Base-by-base conservation (phyloP, 2,113 vertebrate species). In the Gopherus flavomarginatus region DNA sequence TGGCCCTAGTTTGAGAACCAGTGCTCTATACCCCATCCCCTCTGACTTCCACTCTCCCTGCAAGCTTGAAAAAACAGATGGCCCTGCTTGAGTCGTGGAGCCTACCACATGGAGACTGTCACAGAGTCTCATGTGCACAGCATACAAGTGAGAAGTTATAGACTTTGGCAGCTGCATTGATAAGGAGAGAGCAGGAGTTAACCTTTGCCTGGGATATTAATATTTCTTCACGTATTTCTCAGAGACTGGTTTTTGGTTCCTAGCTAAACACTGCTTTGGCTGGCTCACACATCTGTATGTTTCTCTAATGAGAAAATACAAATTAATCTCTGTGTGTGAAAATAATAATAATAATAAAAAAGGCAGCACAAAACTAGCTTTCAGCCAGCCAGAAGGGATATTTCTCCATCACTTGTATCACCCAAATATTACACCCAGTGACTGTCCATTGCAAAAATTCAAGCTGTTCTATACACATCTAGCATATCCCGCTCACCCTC, bases 191-290 rank as follows among this genome's bases (percentile, higher is more conserved):
- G 50, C 65, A 93, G 79, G 31, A 42, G 83, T 94, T 96, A 95
- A 95, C 89, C 85, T 97, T 95, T 91, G 89, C 53, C 84, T 88
- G 53, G 62, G 94, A 94, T 85, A 86, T 95, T 96, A 90, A 88
- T 91, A 95, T 94, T 90, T 85, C 83, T 75, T 97, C 92, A 95
- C 90, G 81, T 69, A 92, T 94, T 96, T 94, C 90, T 47, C 56
- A 93, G 83, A 80, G 11, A 17, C 13, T 86, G 29, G 82, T 83
- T 54, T 83, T 88, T 94, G 92, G 92, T 95, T 96, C 57, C 53
- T 83, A 93, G 44, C 31, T 96, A 42, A 84, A 91, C 31, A 90
- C 12, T 95, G 16, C 3, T 2, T 6, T 21, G 62, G 19, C 35
- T 83, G n/a, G 75, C 75, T 91, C 88, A 56, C 57, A 54, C 53